These are phyloP conservation scores for Galerucella pusilla DNA, from an alignment of 2,888 invertebrate genomes.

Conservation along the genomic window DNA sequence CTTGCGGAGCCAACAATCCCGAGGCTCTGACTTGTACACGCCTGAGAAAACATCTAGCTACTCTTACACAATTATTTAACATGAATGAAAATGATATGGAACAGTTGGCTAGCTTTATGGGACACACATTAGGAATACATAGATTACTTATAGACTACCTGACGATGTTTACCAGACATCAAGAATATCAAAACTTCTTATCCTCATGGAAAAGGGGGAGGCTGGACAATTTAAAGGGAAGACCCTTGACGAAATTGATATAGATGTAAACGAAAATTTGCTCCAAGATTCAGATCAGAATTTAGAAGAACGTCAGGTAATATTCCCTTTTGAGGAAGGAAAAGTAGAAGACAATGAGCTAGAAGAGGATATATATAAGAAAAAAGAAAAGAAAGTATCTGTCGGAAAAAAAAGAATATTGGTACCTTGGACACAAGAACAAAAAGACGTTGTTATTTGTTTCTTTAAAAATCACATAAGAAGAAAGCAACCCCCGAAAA, in stretches of 20 bases:
- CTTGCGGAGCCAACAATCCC: slow-evolving; percentile 44
- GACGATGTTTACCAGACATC: slow-evolving; percentile 6
- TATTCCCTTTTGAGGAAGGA: too few relatives aligned
- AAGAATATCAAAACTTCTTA: slow-evolving; percentile 23
- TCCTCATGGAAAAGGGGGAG: slow-evolving; percentile 42
- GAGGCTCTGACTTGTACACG: slow-evolving; percentile 43
- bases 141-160: slow-evolving; percentile 36
- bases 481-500: slow-evolving; percentile 6
- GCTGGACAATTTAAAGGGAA: slow-evolving; percentile 43
- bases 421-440: slow-evolving; percentile 17
- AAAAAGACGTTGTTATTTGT: slow-evolving; percentile 1
- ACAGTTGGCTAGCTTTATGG: slow-evolving; percentile 49
- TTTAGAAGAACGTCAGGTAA: too few relatives aligned
- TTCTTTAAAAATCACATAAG: slow-evolving; percentile 13
- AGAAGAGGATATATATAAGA: neutral
- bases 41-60: slow-evolving; percentile 49
- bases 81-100: slow-evolving; percentile 48
- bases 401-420: slow-evolving; percentile 8
- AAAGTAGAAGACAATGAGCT: too few relatives aligned
- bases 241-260: slow-evolving; percentile 42
- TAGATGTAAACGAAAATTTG: slow-evolving; percentile 38
- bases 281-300: too few relatives aligned
- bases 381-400: slow-evolving; percentile 15
- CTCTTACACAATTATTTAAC: slow-evolving; percentile 47
- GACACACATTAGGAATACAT: slow-evolving; percentile 46